Base-by-base conservation (phyloP, 37 sponge, comb jelly and placozoan genomes). In the Oopsacas minuta region DNA sequence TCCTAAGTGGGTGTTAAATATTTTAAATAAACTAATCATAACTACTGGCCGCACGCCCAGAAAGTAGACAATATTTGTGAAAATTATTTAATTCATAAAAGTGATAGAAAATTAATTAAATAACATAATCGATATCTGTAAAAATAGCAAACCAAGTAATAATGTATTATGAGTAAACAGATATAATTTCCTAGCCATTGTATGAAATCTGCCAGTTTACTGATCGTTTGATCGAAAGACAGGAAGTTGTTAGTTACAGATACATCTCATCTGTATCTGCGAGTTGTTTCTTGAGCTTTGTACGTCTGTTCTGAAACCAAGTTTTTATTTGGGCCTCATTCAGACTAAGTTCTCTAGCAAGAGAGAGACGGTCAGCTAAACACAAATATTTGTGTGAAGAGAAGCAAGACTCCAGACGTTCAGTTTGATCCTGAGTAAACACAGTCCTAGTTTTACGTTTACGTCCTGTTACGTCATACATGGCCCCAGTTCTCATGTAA, bases 271-370 rank as follows among this genome's bases (percentile, higher is more conserved):
- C 75, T n/a, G 30, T 61, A 34, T 61, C 75, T 25, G 75, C 75
- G 17, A 61, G 7, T 61, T 61, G 75, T 61, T 61, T 61, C 75
- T 61, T 61, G 32, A 61, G 75, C 75, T 61, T 61, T 7, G 75
- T 61, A 10, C 75, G 20, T 12, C 75, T 61, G 75, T 61, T 61
- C 75, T 61, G 75, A 34, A 61, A 61, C 75, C 75, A 61, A 12
- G 75, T 61, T 61, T 61, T 61, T 10, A 61, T 61, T 34, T 61
- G 75, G 28, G 75, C 75, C 30, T 61, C 75, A 34, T 61, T 61
- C 22, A 61, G 75, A n/a, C 28, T 61, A 3, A 61, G 75, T 12
- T 61, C 75, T n/a, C 75, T 10, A 3, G 75, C 75, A 7, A 61
- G 30, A n/a, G 75, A 3, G 32, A 61, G 22, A 32, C 75, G 20